phyloP scores from a whole-genome alignment of 2,113 vertebrate genomes.

The Platichthys flesus region DNA sequence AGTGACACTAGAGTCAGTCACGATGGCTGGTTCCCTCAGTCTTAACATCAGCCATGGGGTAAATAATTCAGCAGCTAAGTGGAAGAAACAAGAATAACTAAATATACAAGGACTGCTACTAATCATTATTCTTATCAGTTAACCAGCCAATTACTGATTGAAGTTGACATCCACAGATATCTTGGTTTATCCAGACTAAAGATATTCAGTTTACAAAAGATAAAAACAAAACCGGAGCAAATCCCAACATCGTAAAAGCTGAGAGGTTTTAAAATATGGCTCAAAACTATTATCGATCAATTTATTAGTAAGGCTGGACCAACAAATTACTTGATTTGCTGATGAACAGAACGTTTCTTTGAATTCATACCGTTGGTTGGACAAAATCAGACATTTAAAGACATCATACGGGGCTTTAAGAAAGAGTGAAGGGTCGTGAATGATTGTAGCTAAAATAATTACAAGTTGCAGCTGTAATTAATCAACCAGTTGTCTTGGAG shows the following conservation, averaged over 20 bases:
- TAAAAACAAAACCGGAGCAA: not conserved
- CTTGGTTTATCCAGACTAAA: too few species aligned
- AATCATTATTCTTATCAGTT: not conserved
- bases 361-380: too few species aligned
- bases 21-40: slow-evolving; percentile 1
- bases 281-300: not conserved
- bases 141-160: not conserved
- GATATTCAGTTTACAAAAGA: not conserved
- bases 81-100: not conserved
- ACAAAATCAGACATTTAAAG: too few species aligned
- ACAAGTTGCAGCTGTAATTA: too few species aligned
- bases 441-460: too few species aligned
- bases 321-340: not conserved
- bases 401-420: too few species aligned
- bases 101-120: not conserved
- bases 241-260: too few species aligned
- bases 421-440: too few species aligned
- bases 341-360: too few species aligned
- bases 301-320: not conserved
- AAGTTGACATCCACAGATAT: too few species aligned
- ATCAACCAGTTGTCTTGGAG: too few species aligned
- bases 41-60: slow-evolving; percentile 12
- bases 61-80: slow-evolving; percentile 44
- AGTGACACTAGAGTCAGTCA: not conserved
- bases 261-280: too few species aligned